Evolutionary conservation across 2,888 invertebrate genomes (phyloP).

Genomic region (Caenorhabditis panamensis): DNA sequence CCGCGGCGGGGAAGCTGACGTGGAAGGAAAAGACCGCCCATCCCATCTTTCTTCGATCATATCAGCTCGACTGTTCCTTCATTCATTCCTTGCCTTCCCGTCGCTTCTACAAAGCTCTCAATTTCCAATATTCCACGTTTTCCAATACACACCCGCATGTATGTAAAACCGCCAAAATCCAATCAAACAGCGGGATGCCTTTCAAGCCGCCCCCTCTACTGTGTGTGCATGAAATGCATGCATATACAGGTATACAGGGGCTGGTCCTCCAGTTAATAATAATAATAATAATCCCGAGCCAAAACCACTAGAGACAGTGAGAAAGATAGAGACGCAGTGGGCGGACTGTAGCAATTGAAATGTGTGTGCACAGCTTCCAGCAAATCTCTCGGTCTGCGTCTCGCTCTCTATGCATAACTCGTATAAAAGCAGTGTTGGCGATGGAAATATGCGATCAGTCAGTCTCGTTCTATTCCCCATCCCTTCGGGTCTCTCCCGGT

Average conservation of each 20-base stretch:
- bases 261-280: conserved; percentile 9
- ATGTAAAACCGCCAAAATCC: not conserved
- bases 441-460: not conserved
- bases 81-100: not conserved
- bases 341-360: conserved; percentile 36
- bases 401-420: conserved; percentile 4
- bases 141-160: no score
- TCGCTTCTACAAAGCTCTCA: not conserved
- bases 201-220: conserved; percentile 17
- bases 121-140: conserved; percentile 26
- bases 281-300: conserved; percentile 15
- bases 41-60: conserved; percentile 1
- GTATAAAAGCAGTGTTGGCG: conserved; percentile 27
- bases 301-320: not conserved
- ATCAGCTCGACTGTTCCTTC: conserved; percentile 3
- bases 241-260: conserved; percentile 32
- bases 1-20: conserved; percentile 13
- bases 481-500: conserved; percentile 34
- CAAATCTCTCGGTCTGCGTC: conserved; percentile 18
- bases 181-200: conserved; percentile 40
- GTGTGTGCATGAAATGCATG: conserved; percentile 35
- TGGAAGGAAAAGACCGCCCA: conserved; percentile 23
- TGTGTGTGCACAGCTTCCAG: conserved; percentile 62
- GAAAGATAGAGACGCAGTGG: conserved; percentile 17
- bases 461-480: not conserved